A percentile compares a stretch with the other conserved stretches of the same genome.
phyloP scores from a whole-genome alignment of 2,888 invertebrate genomes.

The Spisula subtruncata region DNA sequence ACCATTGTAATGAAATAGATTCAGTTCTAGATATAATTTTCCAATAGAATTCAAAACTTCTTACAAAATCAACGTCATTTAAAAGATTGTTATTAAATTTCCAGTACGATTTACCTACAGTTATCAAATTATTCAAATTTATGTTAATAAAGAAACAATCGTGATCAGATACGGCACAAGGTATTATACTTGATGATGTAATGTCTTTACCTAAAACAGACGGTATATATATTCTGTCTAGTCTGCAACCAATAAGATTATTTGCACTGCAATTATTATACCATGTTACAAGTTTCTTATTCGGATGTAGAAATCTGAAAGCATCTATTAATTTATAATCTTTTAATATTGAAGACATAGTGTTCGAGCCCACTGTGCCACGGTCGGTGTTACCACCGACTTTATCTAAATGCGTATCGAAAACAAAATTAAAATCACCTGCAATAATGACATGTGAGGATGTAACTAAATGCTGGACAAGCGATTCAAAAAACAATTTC shows the following conservation, averaged over 20 bases:
- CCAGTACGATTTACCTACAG: constrained; percentile 53
- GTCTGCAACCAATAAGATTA: constrained; percentile 13
- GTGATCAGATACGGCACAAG: constrained; percentile 52
- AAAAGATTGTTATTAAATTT: constrained; percentile 51
- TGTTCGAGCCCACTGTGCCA: constrained; percentile 39
- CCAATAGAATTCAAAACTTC: constrained; percentile 50
- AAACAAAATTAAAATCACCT: constrained; percentile 63
- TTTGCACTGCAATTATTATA: constrained; percentile 1
- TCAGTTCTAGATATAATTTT: constrained; percentile 39
- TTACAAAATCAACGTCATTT: constrained; percentile 39
- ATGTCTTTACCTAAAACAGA: background rate
- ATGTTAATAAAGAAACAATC: constrained; percentile 41
- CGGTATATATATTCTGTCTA: constrained; percentile 32
- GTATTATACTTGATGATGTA: background rate
- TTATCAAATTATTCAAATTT: constrained; percentile 7
- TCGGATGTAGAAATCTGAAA: constrained; percentile 42
- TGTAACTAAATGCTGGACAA: constrained; percentile 39
- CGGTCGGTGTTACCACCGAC: constrained; percentile 49
- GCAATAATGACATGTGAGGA: constrained; percentile 41
- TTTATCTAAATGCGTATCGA: constrained; percentile 48
- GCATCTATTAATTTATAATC: constrained; percentile 51
- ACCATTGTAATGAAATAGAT: constrained; percentile 31
- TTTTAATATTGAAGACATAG: constrained; percentile 39
- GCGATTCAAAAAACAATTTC: constrained; percentile 44
- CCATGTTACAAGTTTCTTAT: constrained; percentile 37